Conservation (phyloP, 2,888 invertebrate genomes). For the Deilephila elpenor region DNA sequence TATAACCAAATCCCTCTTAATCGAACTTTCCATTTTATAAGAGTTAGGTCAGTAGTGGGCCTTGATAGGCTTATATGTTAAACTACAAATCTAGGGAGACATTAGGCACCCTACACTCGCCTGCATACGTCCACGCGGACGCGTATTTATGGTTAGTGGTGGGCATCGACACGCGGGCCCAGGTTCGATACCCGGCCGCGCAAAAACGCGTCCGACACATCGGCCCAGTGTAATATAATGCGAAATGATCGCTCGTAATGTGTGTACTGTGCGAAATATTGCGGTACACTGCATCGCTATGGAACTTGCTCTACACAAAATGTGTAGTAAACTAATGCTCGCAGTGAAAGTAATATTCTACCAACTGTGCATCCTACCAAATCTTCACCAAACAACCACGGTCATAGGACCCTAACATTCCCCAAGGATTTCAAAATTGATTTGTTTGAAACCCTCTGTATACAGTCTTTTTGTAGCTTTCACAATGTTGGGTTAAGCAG, state of each 20-base stretch:
- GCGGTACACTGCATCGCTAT: constrained; percentile 44
- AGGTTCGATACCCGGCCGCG: constrained; percentile 63
- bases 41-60: no score
- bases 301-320: constrained; percentile 52
- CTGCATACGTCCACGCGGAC: constrained; percentile 40
- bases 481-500: no score
- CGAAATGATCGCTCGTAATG: constrained; percentile 77
- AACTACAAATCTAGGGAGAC: not conserved
- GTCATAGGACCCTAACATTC: no score
- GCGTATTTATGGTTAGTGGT: constrained; percentile 71
- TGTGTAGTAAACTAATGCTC: not conserved
- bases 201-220: constrained; percentile 60
- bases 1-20: no score
- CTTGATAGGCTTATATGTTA: no score
- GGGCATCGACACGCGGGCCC: constrained; percentile 61
- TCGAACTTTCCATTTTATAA: no score
- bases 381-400: no score
- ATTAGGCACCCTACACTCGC: not conserved
- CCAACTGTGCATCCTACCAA: no score
- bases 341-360: no score
- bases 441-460: no score
- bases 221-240: constrained; percentile 71
- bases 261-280: constrained; percentile 75
- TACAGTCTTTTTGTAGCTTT: no score
- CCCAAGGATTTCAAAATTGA: no score